Conservation (phyloP, 2,797 vertebrate species). For the Phataginus tricuspis region DNA sequence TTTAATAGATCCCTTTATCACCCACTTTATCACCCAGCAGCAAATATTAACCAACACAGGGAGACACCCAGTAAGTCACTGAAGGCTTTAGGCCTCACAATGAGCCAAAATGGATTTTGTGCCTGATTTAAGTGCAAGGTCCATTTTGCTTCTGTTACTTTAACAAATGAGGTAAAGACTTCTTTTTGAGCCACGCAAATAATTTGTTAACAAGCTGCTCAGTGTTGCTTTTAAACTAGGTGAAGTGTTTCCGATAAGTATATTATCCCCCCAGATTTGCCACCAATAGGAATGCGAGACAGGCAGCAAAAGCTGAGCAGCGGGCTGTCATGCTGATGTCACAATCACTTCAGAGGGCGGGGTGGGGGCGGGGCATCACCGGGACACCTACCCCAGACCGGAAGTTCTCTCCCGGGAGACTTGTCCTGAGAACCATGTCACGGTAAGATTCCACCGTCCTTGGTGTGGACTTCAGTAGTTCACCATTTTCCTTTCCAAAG, state of each 20-base stretch:
- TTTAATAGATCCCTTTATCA: background rate
- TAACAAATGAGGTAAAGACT: slow-evolving; percentile 25
- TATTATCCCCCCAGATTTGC: background rate
- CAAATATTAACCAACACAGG: background rate
- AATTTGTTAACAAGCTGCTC: background rate
- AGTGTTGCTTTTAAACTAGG: background rate
- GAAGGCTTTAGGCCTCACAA: background rate
- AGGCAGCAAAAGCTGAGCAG: background rate
- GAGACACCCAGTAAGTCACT: background rate
- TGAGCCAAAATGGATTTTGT: background rate
- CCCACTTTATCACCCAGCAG: background rate
- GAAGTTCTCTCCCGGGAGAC: background rate
- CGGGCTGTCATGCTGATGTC: slow-evolving; percentile 56
- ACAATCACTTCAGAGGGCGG: slow-evolving; percentile 24
- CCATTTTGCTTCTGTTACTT: background rate
- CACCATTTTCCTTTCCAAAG: slow-evolving; percentile 34
- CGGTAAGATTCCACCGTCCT: background rate
- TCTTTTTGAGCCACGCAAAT: slow-evolving; percentile 19
- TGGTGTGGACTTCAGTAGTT: background rate
- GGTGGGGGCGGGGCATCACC: fast-evolving
- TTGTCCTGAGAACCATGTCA: slow-evolving; percentile 57
- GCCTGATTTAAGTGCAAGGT: background rate
- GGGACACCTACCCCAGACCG: background rate
- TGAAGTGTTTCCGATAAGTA: background rate
- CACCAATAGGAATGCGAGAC: slow-evolving; percentile 7